Evolutionary conservation across 1,140 invertebrate species (phyloP).

Genomic region (Drosophila saltans): DNA sequence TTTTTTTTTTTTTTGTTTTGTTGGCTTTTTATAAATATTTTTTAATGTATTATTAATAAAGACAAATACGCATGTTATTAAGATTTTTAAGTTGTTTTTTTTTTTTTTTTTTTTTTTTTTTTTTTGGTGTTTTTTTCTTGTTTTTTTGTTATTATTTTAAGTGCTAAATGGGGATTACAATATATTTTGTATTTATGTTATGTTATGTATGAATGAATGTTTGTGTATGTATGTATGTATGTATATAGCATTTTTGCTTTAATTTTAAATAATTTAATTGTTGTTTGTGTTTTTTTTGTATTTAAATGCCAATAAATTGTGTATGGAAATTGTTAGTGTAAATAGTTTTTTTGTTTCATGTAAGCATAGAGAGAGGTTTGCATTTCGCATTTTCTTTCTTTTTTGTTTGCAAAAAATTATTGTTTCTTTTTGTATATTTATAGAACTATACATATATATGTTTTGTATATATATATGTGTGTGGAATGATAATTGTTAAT

Average conservation of each 20-base stretch:
- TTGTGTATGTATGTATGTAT: slow-evolving; percentile 22
- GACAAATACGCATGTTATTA: slow-evolving; percentile 72
- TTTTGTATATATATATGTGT: slow-evolving; percentile 6
- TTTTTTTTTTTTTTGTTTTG: slow-evolving; percentile 50
- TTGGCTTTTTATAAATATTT: slow-evolving; percentile 49
- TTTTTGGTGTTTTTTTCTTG: slow-evolving; percentile 44
- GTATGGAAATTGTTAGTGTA: slow-evolving; percentile 15
- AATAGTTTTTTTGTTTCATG: slow-evolving; percentile 11
- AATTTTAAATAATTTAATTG: slow-evolving; percentile 2
- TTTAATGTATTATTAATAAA: slow-evolving; percentile 63
- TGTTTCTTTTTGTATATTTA: slow-evolving; percentile 14
- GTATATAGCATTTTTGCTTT: slow-evolving; percentile 30
- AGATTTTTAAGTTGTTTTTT: slow-evolving; percentile 37
- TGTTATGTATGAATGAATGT: slow-evolving; percentile 14
- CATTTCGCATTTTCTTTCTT: neutral
- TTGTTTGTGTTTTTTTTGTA: slow-evolving; percentile 24
- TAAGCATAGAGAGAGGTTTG: slow-evolving; percentile 17
- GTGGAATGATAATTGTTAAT: slow-evolving; percentile 45
- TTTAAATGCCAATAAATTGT: slow-evolving; percentile 35
- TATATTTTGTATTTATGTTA: slow-evolving; percentile 43
- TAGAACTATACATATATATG: slow-evolving; percentile 15
- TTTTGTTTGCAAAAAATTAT: slow-evolving; percentile 16
- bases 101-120: slow-evolving; percentile 37
- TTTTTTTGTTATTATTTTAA: slow-evolving; percentile 49
- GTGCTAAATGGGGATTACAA: slow-evolving; percentile 55